These are phyloP conservation scores for Eilema sororculum DNA, from an alignment of 2,888 invertebrate genomes.

Conservation along the genomic window DNA sequence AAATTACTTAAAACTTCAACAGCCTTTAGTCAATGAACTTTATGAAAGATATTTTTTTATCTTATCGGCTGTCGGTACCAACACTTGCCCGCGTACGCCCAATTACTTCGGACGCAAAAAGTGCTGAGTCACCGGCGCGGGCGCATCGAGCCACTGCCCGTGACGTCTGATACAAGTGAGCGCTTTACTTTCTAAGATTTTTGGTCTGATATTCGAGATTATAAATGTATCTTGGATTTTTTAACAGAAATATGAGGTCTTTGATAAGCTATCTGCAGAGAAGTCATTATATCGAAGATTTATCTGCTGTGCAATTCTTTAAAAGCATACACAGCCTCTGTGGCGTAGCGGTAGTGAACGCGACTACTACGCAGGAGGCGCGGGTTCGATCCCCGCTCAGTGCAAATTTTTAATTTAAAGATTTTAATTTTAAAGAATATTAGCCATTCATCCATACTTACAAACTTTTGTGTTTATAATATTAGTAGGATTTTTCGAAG, in stretches of 20 bases:
- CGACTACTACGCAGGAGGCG: too few relatives aligned
- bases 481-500: too few relatives aligned
- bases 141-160: slow-evolving; percentile 46
- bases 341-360: too few relatives aligned
- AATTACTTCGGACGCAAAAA: slow-evolving; percentile 56
- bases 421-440: too few relatives aligned
- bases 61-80: slow-evolving; percentile 36
- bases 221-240: background rate
- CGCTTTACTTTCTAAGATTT: slow-evolving; percentile 24
- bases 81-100: slow-evolving; percentile 43
- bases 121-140: slow-evolving; percentile 52
- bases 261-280: background rate
- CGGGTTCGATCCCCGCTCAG: too few relatives aligned
- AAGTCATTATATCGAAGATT: background rate
- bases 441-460: too few relatives aligned
- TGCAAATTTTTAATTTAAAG: too few relatives aligned
- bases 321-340: too few relatives aligned
- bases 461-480: too few relatives aligned
- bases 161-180: slow-evolving; percentile 37
- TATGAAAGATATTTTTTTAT: slow-evolving; percentile 23
- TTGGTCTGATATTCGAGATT: slow-evolving; percentile 15
- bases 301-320: background rate
- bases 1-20: background rate
- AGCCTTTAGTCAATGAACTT: slow-evolving; percentile 46
- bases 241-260: slow-evolving; percentile 3